Percentiles rank a stretch among this genome's conserved stretches.
Evolutionary conservation across 2,888 invertebrate genomes (phyloP).

Genomic region (Cantharis rufa): DNA sequence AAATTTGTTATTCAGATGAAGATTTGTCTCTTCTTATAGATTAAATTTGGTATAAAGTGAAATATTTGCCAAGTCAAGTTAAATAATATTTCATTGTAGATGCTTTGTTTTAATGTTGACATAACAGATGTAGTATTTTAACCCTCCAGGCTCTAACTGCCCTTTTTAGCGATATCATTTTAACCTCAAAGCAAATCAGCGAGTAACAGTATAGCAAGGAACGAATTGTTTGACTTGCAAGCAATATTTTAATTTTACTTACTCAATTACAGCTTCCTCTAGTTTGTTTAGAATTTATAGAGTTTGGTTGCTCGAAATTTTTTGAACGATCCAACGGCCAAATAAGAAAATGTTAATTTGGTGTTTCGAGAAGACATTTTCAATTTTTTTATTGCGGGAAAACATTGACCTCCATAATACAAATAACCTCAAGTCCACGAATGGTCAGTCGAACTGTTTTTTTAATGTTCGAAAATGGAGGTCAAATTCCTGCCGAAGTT

Average conservation of each 20-base stretch:
- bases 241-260: not conserved
- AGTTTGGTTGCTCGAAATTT: not conserved
- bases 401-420: not conserved
- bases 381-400: not conserved
- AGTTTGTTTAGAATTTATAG: not conserved
- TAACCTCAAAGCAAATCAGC: not conserved
- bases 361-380: not conserved
- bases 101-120: conserved; percentile 1
- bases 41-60: not conserved
- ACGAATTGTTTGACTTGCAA: not conserved
- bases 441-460: not conserved
- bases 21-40: not conserved
- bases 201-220: not conserved
- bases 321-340: not conserved
- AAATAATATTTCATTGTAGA: not conserved
- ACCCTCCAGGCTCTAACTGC: not conserved
- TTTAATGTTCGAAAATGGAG: not conserved
- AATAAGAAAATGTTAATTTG: too few relatives aligned
- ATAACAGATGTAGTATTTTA: not conserved
- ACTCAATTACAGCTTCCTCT: not conserved
- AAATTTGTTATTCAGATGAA: not conserved
- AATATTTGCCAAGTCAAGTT: not conserved
- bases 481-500: not conserved
- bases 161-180: not conserved
- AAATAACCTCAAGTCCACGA: not conserved